Evolutionary conservation across 2,797 vertebrate genomes (phyloP).

Genomic region (Gallinago nigripennis): DNA sequence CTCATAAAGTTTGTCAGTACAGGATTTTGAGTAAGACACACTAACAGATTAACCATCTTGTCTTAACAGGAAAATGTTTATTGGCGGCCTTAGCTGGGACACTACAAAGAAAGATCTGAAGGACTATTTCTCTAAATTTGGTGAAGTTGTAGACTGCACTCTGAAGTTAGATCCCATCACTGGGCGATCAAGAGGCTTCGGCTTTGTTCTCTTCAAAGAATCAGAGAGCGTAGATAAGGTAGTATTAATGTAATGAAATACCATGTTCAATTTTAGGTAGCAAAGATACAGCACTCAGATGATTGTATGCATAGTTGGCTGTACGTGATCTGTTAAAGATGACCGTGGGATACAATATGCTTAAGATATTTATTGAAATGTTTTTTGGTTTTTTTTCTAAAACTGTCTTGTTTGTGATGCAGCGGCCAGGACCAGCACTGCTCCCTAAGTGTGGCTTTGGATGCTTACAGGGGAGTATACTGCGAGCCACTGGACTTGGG

Average conservation of each 20-base stretch:
- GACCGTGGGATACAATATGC: not conserved
- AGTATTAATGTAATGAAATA: not conserved
- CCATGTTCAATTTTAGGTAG: not conserved
- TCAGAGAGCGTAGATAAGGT: conserved; percentile 91
- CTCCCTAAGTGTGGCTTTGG: not conserved
- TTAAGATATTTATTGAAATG: not conserved
- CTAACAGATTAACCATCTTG: conserved; percentile 57
- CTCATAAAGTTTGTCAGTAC: not conserved
- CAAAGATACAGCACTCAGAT: not conserved
- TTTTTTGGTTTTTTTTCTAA: not conserved
- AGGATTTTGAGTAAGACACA: not conserved
- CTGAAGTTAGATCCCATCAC: conserved; percentile 92
- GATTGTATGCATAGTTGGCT: not conserved
- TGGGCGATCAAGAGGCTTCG: conserved; percentile 89
- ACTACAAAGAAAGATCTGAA: conserved; percentile 93
- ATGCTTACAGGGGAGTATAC: not conserved
- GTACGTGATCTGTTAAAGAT: not conserved
- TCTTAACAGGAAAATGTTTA: conserved; percentile 89
- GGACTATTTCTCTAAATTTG: conserved; percentile 91
- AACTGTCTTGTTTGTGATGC: accelerated
- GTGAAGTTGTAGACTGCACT: conserved; percentile 91
- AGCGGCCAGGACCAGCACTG: not conserved
- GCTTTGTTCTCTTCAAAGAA: conserved; percentile 90
- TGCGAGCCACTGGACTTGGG: not conserved
- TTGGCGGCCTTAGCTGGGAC: conserved; percentile 93